Percentiles rank a stretch among this genome's conserved stretches.
Conservation (phyloP, 2,113 vertebrate species). For the Rhegmatorhina hoffmannsi region DNA sequence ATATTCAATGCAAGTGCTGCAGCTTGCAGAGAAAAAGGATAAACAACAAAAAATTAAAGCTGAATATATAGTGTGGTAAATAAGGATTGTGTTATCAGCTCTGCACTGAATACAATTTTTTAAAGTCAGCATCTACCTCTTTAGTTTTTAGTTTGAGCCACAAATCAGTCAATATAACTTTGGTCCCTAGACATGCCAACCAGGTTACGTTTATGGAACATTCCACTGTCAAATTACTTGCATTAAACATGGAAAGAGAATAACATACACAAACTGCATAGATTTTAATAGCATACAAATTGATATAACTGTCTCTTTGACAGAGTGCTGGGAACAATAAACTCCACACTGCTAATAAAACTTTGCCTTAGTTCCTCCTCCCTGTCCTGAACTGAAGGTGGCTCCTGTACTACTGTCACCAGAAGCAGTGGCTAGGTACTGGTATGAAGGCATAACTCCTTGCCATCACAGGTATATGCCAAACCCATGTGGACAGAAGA, state of each 20-base stretch:
- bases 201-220: neutral
- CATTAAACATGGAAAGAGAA: neutral
- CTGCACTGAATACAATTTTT: conserved; percentile 53
- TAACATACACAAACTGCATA: neutral
- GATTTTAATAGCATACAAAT: conserved; percentile 8
- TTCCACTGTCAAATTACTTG: conserved; percentile 14
- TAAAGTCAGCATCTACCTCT: conserved; percentile 33
- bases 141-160: conserved; percentile 24
- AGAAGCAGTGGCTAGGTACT: neutral
- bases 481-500: neutral
- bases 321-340: neutral
- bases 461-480: neutral
- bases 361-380: neutral
- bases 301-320: neutral
- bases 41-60: conserved; percentile 73
- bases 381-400: neutral
- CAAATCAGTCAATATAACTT: conserved; percentile 58
- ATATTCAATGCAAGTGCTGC: conserved; percentile 45
- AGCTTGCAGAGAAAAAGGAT: conserved; percentile 60
- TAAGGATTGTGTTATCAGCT: conserved; percentile 64
- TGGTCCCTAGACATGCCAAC: neutral
- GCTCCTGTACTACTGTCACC: neutral
- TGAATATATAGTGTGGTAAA: conserved; percentile 69
- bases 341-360: neutral
- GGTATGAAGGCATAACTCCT: neutral